Base-by-base conservation (phyloP, 1,140 invertebrate genomes). In the Saccostrea glomerata region DNA sequence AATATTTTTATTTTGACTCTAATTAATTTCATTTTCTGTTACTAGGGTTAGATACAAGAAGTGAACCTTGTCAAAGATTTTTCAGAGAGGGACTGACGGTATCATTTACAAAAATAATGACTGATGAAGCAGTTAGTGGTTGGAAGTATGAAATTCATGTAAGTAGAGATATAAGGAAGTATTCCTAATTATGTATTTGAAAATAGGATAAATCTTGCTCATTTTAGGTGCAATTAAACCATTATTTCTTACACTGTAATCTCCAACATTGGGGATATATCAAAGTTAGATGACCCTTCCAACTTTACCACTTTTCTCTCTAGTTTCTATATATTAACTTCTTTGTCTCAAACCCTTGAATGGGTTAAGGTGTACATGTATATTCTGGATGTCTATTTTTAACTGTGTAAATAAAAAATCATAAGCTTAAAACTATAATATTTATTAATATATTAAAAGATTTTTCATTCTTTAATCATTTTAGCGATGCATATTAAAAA, bases 101-200 rank as follows among this genome's bases (percentile, higher is more conserved):
- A 90, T 99, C 98, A 82, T 99, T 99, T 95, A 98, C 98, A 23
- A 99, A 99, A 96, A 98, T 99, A 94, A 96, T 99, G 92, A 99
- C 98, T n/a, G 98, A 99, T 95, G 98, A 99, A 94, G 98, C 98
- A 82, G 98, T 99, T 58, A 98, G 97, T 93, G 98, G 98, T 93
- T 99, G 98, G 98, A 99, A 99, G 95, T 96, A 97, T 93, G 99
- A 99, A 95, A 99, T 99, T 93, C 98, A 99, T 95, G 97, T 96
- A 93, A 94, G 95, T 95, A 63, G 11, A 36, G 23, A 12, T 77
- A 17, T 63, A 20, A 30, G 36, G 23, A 77, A 1, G 15, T 36
- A 15, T 63, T 17, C n/a, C 0, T 63, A 2, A 20, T n/a, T n/a
- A 63, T 63, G n/a, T 63, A 20, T 63, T 20, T 60, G 58, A 15